A percentile compares a stretch with the other conserved stretches of the same genome.
These are phyloP conservation scores for Blastobasis adustella DNA, from an alignment of 2,888 invertebrate genomes.

Conservation along the genomic window DNA sequence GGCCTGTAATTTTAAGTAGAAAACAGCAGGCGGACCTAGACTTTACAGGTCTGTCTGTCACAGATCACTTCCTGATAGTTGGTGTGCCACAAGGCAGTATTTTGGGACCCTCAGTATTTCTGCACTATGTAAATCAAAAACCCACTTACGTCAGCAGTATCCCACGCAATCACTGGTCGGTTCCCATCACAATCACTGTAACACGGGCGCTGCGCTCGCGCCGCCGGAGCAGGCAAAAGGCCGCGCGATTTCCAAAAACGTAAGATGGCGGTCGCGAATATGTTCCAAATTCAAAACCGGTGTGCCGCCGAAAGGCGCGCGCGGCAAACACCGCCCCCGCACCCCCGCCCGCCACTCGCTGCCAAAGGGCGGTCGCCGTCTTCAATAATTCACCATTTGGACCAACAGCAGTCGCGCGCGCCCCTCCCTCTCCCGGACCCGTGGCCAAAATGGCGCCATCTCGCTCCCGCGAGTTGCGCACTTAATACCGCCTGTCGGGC, in stretches of 20 bases:
- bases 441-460: conserved; percentile 28
- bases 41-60: no score
- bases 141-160: neutral
- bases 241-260: conserved; percentile 9
- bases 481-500: conserved; percentile 29
- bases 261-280: conserved; percentile 36
- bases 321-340: conserved; percentile 27
- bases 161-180: neutral
- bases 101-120: no score
- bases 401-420: conserved; percentile 44
- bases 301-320: conserved; percentile 61
- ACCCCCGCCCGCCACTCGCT: conserved; percentile 36
- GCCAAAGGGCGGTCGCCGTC: conserved; percentile 60
- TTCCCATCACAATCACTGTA: neutral
- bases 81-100: no score
- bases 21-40: no score
- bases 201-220: conserved; percentile 6
- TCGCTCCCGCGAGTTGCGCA: conserved; percentile 21
- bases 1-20: no score
- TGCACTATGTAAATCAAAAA: neutral
- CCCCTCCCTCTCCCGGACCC: conserved; percentile 39
- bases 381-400: conserved; percentile 58
- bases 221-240: neutral
- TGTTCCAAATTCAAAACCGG: conserved; percentile 46
- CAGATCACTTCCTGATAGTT: no score